Base-by-base conservation (phyloP, 37 sponge, comb jelly and placozoan species). In the Chondrilla cf. caribensis region DNA sequence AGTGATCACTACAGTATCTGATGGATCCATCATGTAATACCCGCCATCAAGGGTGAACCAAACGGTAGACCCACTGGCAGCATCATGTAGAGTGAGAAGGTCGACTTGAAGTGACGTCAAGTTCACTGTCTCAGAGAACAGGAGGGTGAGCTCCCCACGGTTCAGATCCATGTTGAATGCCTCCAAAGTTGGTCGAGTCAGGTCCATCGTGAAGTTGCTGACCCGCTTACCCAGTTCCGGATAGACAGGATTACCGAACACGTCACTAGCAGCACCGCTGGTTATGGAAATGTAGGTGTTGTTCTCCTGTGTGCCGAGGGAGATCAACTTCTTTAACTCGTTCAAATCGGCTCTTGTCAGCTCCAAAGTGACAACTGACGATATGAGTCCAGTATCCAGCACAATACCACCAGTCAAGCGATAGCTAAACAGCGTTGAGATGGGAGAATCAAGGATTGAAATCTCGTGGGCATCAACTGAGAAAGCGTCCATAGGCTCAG, bases 111-210 rank as follows among this genome's bases (percentile, higher is more conserved):
- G 78, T 19, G 86, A 66, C 4, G 82, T 58, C 2, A 88, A 62
- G 19, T 60, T 75, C 24, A 94, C 92, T 24, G 91, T 90, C 54
- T 94, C 95, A 71, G 89, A 88, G 82, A 94, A 94, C 0, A 82
- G 84, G 19, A 94, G 78, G 18, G 29, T 70, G 22, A 96, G 54
- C 15, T 38, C 51, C 0, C 91, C 92, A 38, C 54, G 58, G 68
- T 93, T 85, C 85, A 96, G 70, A 79, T 96, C 89, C 17, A 96
- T 81, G 41, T 71, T 58, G 66, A 90, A 96, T 29, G 77, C 58
- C 39, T 79, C 58, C 68, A 96, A 26, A 0, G 22, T 25, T 28
- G 97, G 94, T 28, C 31, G 7, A n/a, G 66, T 83, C 6, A 76
- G 14, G 80, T 96, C 97, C 0, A 58, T 73, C 43, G 70, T 72